Conservation (phyloP, 1,140 invertebrate species). For the Ptiloglossa arizonensis region DNA sequence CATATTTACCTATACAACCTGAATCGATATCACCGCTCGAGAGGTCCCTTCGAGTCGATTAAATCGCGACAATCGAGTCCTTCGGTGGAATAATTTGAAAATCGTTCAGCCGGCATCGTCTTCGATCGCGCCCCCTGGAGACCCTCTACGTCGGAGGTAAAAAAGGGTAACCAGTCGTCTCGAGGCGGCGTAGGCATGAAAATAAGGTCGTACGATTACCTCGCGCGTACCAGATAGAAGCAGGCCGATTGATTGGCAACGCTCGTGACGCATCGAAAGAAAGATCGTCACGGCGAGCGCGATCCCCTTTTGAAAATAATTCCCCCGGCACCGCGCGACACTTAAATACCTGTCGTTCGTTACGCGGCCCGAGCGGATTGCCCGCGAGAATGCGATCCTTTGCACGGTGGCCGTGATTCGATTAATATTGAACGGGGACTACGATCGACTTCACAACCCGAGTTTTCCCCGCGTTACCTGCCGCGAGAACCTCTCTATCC, state of each 20-base stretch:
- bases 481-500: slow-evolving; percentile 40
- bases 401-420: slow-evolving; percentile 45
- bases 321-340: slow-evolving; percentile 37
- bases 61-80: too few relatives aligned
- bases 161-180: not conserved
- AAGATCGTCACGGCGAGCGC: slow-evolving; percentile 17
- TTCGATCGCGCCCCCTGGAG: not conserved
- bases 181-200: slow-evolving; percentile 1
- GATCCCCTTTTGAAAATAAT: slow-evolving; percentile 60
- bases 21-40: too few relatives aligned
- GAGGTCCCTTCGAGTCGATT: too few relatives aligned
- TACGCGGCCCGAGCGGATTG: slow-evolving; percentile 12
- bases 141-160: not conserved
- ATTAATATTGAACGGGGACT: slow-evolving; percentile 70
- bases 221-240: slow-evolving; percentile 12
- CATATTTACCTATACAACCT: too few relatives aligned
- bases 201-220: slow-evolving; percentile 35
- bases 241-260: slow-evolving; percentile 46
- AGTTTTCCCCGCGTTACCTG: slow-evolving; percentile 34
- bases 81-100: too few relatives aligned
- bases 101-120: too few relatives aligned
- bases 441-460: slow-evolving; percentile 34
- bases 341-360: slow-evolving; percentile 28
- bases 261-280: slow-evolving; percentile 32
- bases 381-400: slow-evolving; percentile 45